Evolutionary conservation across 2,888 invertebrate genomes (phyloP), one percentile per base, ranked within the genome.

Genomic region (Andrena haemorrhoa): DNA sequence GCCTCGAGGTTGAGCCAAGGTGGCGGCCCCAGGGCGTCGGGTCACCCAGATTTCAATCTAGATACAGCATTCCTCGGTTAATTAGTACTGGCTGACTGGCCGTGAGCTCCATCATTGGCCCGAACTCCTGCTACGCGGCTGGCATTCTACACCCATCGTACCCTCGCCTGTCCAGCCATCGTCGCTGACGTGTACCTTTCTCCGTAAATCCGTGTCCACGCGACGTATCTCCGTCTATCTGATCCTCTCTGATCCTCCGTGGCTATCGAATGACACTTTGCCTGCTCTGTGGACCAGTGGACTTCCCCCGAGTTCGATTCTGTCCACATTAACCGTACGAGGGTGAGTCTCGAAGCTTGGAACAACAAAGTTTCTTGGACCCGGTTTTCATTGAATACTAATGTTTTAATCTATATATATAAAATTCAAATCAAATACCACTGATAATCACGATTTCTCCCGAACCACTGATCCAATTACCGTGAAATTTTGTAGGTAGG

Each of bases 41-140:
- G 93, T 93, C 93, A 93, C 92, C 93, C 92, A 93, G 93, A 93
- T 93, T 93, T 93, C 93, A 93, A 93, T 93, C 93, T 93, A 93
- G 93, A 93, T 93, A 93, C 92, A 91, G 93, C 93, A 93, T 93
- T 93, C 93, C 93, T 88, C 92, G 92, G 92, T 93, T 93, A 93
- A 93, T 93, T 93, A 93, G 93, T 92, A 92, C 91, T 90, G 92
- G 91, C 92, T 92, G 90, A 89, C 90, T 91, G 91, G 89, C 91
- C 91, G 88, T 88, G 92, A 90, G 90, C 91, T 92, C 90, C 91
- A 90, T 91, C 91, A 90, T 89, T 89, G 88, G 83, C 66, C 80
- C 85, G 86, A 88, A 86, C 90, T 89, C 86, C 87, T 83, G 86
- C 87, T 88, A 87, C 82, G 88, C 87, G 89, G 74, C 74, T 70